A percentile compares a stretch with the other conserved stretches of the same genome.
phyloP scores from a whole-genome alignment of 2,113 vertebrate species.

The Aleadryas rufinucha region DNA sequence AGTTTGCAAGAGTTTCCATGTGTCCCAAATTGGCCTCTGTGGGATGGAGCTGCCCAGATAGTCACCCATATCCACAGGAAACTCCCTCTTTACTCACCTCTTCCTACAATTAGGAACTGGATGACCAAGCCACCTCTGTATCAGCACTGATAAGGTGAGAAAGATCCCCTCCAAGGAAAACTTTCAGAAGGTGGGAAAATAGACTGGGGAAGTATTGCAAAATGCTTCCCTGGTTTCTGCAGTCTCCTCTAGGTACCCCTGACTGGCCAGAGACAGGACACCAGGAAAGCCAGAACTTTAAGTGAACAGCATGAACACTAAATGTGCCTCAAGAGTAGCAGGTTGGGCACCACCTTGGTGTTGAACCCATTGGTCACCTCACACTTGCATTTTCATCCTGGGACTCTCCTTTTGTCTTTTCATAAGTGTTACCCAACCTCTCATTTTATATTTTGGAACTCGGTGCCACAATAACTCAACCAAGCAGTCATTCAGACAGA shows the following conservation, averaged over 20 bases:
- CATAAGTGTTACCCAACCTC: not conserved
- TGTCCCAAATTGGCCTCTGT: not conserved
- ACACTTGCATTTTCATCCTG: not conserved
- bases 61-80: not conserved
- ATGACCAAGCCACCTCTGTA: not conserved
- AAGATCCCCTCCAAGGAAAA: not conserved
- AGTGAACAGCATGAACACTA: not conserved
- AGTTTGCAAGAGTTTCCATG: not conserved
- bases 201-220: not conserved
- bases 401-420: not conserved
- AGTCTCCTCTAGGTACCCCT: not conserved
- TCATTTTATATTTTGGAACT: not conserved
- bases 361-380: not conserved
- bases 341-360: not conserved
- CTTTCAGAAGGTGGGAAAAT: not conserved
- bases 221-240: not conserved
- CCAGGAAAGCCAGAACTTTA: not conserved
- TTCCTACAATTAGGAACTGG: constrained; percentile 19
- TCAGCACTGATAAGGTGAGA: not conserved
- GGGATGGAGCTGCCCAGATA: not conserved
- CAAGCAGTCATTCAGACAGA: fast-evolving
- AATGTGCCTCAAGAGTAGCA: not conserved
- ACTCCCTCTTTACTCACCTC: constrained; percentile 10
- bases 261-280: not conserved
- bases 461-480: not conserved